Evolutionary conservation across 1,140 invertebrate species (phyloP), one percentile per base, ranked within the genome.

Genomic region (Drosophila triauraria): DNA sequence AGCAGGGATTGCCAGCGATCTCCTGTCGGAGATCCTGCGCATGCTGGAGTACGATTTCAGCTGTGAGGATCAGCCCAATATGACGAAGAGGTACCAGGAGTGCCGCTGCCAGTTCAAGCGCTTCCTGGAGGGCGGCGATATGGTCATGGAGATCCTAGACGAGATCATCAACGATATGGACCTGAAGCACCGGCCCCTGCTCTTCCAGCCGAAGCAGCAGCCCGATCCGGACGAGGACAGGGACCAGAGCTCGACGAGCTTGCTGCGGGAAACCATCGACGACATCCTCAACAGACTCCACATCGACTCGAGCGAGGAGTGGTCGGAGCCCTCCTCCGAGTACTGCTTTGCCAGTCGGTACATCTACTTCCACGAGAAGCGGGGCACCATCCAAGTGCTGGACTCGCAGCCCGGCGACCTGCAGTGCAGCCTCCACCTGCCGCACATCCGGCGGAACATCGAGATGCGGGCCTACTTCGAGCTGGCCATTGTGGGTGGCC

Each of bases 291-390:
- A 54, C 6, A 51, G 70, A 20, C 53, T 92, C 1, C 82, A 91
- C 27, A 42, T 92, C 10, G 87, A 91, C 4, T 78, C 88, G 3
- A 92, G 87, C 17, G 80, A 91, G 7, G 20, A 58, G 6, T 17
- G 85, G 23, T 92, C 91, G 8, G 44, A 58, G 4, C 30, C 74
- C 2, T 86, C 87, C 25, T 63, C 76, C 2, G 87, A 92, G 4
- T 78, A 90, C 48, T 92, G 91, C 46, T 83, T 87, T 27, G 61
- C 70, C 13, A 75, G 79, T 38, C 71, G 80, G 0, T 83, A 44
- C 17, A 91, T 92, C 13, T 91, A 91, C 54, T 92, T 92, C 40
- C 77, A 80, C 32, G 82, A 91, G 30, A 92, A 92, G 56, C 30
- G 47, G 2, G 91, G 87, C 2, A 23, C 46, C 0, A 5, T 90